Base-by-base conservation (phyloP, 2,113 vertebrate genomes). In the Rafetus swinhoei region DNA sequence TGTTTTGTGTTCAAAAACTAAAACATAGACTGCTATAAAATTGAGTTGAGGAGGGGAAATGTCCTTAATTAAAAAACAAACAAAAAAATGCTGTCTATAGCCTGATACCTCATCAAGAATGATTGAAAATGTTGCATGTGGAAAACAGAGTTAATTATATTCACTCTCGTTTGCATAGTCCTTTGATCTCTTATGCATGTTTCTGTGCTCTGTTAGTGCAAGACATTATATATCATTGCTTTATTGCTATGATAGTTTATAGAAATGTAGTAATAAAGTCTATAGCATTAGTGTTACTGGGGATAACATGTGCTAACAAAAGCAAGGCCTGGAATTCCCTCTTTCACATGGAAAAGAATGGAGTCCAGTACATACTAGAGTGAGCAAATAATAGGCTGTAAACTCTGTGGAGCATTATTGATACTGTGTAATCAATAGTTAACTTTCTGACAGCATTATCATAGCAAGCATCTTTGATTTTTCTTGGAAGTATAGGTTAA, bases 91-190 rank as follows among this genome's bases (percentile, higher is more conserved):
- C 15, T 32, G 62, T 65, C 27, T 29, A 29, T 29, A 62, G 27
- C 14, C 29, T 54, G 53, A 54, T 54, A 9, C 29, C 32, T n/a
- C 14, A n/a, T 8, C 65, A 69, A 69, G 32, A 69, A n/a, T 19
- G 32, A n/a, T 19, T 18, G 15, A 69, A 69, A n/a, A n/a, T 15
- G 8, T 69, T 72, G 18, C n/a, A 72, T 35, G 65, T 72, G 18
- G 9, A 21, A 35, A 35, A 69, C 7, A 7, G 32, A n/a, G 14
- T 0, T 65, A n/a, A 65, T 32, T 65, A 6, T 24, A 12, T 32
- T 35, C 18, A n/a, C 21, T 7, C 2, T 9, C 1, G 1, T 57
- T 12, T 1, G 6, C 6, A 2, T 15, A 22, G 10, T 0, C 15
- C 9, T 50, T 6, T 19, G 53, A 4, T 27, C 10, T 9, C 7